Conservation (phyloP, 2,797 vertebrate genomes). For the Thamnophis elegans region DNA sequence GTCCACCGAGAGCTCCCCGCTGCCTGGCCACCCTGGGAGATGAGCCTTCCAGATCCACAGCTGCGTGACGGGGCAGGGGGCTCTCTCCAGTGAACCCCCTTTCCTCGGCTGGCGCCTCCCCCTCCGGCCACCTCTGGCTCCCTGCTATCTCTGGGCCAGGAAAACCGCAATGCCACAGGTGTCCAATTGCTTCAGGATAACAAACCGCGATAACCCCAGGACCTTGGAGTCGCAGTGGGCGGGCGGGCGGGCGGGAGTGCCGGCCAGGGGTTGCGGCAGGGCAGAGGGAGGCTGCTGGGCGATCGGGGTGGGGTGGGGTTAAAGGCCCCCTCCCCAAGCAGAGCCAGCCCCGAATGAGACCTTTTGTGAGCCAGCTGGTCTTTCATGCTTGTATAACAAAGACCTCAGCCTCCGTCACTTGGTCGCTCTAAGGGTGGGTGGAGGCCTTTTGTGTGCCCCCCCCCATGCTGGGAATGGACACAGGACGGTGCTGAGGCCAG, state of each 20-base stretch:
- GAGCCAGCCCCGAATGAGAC: neutral
- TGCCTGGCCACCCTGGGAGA: neutral
- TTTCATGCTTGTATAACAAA: neutral
- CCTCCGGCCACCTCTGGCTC: neutral
- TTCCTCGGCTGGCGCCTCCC: neutral
- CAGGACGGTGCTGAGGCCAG: neutral
- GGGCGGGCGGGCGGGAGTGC: fast-evolving
- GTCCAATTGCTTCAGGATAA: neutral
- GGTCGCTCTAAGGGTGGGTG: no score
- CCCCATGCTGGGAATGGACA: neutral
- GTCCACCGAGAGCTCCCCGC: no score
- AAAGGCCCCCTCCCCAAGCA: neutral
- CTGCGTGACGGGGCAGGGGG: neutral
- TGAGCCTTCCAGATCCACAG: neutral
- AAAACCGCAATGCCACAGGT: neutral
- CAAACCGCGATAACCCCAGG: neutral
- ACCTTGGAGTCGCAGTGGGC: neutral
- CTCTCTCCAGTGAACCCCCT: neutral
- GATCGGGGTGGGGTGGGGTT: no score
- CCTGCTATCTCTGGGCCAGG: fast-evolving
- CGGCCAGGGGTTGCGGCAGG: no score
- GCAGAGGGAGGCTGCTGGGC: neutral
- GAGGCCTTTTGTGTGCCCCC: neutral
- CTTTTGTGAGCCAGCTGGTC: fast-evolving
- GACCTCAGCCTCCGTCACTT: fast-evolving